These are phyloP conservation scores for Charadrius vociferus DNA, from an alignment of 2,113 vertebrate genomes.

Conservation along the genomic window DNA sequence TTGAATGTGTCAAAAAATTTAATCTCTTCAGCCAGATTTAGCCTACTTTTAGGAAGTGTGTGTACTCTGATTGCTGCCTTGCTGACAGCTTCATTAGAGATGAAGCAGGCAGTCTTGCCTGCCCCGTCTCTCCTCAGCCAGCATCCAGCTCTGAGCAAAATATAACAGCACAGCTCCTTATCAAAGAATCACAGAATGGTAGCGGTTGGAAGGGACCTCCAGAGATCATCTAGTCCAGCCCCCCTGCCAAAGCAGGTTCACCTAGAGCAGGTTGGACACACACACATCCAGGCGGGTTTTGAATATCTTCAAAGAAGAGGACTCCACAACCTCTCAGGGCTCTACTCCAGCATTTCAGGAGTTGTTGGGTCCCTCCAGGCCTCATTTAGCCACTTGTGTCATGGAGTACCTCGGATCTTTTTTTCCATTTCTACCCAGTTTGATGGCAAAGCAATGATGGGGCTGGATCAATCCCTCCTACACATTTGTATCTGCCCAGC, in stretches of 20 bases:
- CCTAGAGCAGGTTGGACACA: not conserved
- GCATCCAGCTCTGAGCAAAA: not conserved
- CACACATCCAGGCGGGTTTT: not conserved
- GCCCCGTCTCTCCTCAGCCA: not conserved
- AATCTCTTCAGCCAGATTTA: constrained; percentile 45
- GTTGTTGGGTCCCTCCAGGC: not conserved
- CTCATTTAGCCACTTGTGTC: not conserved
- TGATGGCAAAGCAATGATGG: not conserved
- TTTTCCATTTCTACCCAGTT: not conserved
- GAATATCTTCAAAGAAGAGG: not conserved
- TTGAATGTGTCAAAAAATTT: constrained; percentile 39
- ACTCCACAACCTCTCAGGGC: not conserved
- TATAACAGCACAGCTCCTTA: not conserved
- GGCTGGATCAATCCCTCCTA: not conserved
- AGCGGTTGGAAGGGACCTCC: not conserved
- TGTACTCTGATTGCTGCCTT: not conserved
- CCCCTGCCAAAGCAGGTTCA: not conserved
- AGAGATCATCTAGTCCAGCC: not conserved
- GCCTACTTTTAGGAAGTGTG: not conserved
- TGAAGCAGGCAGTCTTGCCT: not conserved
- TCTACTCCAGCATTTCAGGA: not conserved
- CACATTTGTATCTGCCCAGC: not conserved
- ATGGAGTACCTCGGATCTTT: fast-evolving
- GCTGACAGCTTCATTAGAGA: constrained; percentile 51
- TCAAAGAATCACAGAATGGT: not conserved